Conservation (phyloP, 1,140 invertebrate genomes). For the Ylistrum balloti region DNA sequence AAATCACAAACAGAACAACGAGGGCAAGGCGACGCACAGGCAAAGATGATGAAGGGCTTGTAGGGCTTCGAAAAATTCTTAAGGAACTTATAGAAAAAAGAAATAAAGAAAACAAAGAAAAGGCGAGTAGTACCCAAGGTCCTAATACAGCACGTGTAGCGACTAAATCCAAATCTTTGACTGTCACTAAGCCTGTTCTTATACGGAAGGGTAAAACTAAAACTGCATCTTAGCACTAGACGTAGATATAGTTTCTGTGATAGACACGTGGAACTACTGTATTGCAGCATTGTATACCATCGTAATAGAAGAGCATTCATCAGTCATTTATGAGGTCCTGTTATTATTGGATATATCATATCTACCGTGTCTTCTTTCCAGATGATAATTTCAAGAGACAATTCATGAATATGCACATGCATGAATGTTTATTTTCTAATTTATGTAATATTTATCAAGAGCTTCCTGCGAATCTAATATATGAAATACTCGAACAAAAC, state of each 20-base stretch:
- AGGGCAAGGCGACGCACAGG: conserved; percentile 67
- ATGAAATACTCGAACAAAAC: no score
- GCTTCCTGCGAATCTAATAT: background rate
- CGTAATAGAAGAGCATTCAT: background rate
- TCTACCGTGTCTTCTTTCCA: background rate
- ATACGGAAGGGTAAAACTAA: conserved; percentile 42
- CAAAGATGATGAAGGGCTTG: conserved; percentile 71
- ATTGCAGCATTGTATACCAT: background rate
- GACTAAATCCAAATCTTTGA: conserved; percentile 66
- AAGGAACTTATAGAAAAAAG: conserved; percentile 73
- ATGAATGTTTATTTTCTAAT: background rate
- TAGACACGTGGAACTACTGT: background rate
- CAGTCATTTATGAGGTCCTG: background rate
- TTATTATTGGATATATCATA: background rate
- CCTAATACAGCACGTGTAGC: conserved; percentile 54
- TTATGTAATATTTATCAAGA: background rate
- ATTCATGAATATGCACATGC: no score
- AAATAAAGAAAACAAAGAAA: conserved; percentile 71
- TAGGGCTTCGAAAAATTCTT: conserved; percentile 72
- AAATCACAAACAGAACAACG: conserved; percentile 71
- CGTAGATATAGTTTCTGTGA: background rate
- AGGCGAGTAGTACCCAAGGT: conserved; percentile 66
- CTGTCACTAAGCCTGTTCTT: conserved; percentile 66
- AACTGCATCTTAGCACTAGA: background rate
- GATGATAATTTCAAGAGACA: no score